Evolutionary conservation across 2,797 vertebrate species (phyloP).

Genomic region (Mus spretus): DNA sequence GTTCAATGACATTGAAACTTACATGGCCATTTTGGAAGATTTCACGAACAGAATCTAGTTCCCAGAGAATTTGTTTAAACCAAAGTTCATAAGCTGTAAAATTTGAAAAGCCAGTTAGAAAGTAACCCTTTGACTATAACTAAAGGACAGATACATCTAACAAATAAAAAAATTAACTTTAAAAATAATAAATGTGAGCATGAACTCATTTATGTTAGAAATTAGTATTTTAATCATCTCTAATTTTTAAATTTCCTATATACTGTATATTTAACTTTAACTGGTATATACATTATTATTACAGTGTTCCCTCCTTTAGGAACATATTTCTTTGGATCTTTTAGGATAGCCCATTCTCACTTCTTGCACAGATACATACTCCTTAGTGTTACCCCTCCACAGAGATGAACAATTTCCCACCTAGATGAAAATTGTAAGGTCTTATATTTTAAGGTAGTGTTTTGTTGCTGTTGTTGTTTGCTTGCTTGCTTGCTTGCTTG

Average conservation of each 20-base stretch:
- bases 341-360: background rate
- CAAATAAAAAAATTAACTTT: background rate
- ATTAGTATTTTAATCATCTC: background rate
- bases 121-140: background rate
- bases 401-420: background rate
- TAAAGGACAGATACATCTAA: background rate
- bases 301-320: background rate
- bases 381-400: background rate
- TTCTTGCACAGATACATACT: background rate
- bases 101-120: conserved; percentile 70
- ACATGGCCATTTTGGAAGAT: conserved; percentile 97
- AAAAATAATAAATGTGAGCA: background rate
- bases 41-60: conserved; percentile 96
- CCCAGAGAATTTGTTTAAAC: conserved; percentile 99
- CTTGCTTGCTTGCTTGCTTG: background rate
- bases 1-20: conserved; percentile 86
- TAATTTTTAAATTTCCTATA: background rate
- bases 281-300: background rate
- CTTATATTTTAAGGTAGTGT: background rate
- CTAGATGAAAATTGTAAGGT: background rate
- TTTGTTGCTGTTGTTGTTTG: background rate
- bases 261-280: background rate
- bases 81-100: conserved; percentile 96
- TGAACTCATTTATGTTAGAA: background rate
- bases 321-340: background rate